These are phyloP conservation scores for Drosophila quadrilineata DNA, from an alignment of 1,140 invertebrate genomes.

Conservation along the genomic window DNA sequence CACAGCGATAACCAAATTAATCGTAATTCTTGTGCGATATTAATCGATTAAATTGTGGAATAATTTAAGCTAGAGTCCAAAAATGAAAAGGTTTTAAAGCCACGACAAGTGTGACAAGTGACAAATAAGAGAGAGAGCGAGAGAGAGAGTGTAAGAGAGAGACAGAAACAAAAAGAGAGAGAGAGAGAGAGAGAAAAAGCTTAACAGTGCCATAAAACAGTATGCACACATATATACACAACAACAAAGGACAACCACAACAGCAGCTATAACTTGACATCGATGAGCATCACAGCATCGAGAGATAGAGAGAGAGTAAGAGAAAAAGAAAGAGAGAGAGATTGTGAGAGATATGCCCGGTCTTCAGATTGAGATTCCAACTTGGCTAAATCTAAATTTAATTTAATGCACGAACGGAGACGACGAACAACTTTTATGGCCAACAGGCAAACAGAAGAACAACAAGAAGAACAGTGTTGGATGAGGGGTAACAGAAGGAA, in stretches of 20 bases:
- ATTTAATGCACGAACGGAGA: constrained; percentile 77
- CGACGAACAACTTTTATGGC: constrained; percentile 61
- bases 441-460: constrained; percentile 5
- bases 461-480: too few relatives aligned
- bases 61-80: background rate
- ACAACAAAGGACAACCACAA: too few relatives aligned
- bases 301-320: too few relatives aligned
- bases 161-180: constrained; percentile 29
- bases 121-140: background rate
- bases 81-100: background rate
- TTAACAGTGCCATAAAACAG: constrained; percentile 55
- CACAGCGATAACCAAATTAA: background rate
- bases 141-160: constrained; percentile 40
- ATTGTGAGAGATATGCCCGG: too few relatives aligned
- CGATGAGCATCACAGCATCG: constrained; percentile 50
- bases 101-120: too few relatives aligned
- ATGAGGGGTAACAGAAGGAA: too few relatives aligned
- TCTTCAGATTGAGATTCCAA: too few relatives aligned
- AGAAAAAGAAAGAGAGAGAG: too few relatives aligned
- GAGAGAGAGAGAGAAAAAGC: background rate
- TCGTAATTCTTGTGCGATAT: too few relatives aligned
- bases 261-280: constrained; percentile 1
- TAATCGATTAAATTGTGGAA: background rate
- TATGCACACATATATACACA: constrained; percentile 46
- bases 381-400: constrained; percentile 76